phyloP scores from a whole-genome alignment of 64 coral and sea anemone species.

The Stichodactyla helianthus region DNA sequence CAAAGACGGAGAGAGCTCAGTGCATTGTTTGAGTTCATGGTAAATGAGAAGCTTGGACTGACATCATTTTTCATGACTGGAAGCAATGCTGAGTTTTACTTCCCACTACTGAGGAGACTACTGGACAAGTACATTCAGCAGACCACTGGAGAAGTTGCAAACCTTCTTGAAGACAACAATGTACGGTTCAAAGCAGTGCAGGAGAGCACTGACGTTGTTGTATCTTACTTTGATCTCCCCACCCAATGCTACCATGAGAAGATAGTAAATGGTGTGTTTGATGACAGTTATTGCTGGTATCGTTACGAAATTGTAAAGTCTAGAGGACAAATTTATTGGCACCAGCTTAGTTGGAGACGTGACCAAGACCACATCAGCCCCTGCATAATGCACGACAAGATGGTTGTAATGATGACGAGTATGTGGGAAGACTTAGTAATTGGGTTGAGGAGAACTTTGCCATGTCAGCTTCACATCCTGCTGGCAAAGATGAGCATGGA shows the following conservation, averaged over 20 bases:
- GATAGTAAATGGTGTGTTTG: background rate
- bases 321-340: constrained; percentile 33
- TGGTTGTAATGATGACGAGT: constrained; percentile 21
- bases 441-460: constrained; percentile 21
- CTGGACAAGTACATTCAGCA: constrained; percentile 15
- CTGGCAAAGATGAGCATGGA: constrained; percentile 33
- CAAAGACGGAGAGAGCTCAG: constrained; percentile 34
- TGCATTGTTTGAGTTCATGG: constrained; percentile 40
- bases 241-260: constrained; percentile 28
- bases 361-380: constrained; percentile 25
- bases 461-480: constrained; percentile 24
- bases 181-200: constrained; percentile 28
- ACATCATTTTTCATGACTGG: constrained; percentile 51
- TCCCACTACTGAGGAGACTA: constrained; percentile 7
- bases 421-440: constrained; percentile 24
- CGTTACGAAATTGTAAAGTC: constrained; percentile 29
- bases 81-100: constrained; percentile 42
- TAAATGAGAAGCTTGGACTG: constrained; percentile 40
- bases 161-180: constrained; percentile 39
- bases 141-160: constrained; percentile 11
- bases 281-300: background rate
- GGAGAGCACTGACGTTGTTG: constrained; percentile 30
- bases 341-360: constrained; percentile 25
- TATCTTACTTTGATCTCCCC: constrained; percentile 20
- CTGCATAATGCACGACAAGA: constrained; percentile 17